Evolutionary conservation across 1,140 invertebrate genomes (phyloP).

Genomic region (Trichonephila clavipes): DNA sequence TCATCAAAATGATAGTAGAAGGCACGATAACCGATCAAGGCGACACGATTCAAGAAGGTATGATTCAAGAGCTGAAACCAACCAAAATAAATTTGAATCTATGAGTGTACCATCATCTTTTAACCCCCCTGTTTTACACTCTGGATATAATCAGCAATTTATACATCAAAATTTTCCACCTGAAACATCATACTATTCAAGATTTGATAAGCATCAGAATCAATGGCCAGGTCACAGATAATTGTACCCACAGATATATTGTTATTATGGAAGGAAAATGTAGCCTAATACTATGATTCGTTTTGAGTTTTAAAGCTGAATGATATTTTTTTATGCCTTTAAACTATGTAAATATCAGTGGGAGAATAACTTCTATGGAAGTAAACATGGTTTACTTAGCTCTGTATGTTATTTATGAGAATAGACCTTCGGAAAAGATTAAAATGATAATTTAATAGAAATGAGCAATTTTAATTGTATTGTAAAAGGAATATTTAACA

Average conservation of each 20-base stretch:
- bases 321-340: neutral
- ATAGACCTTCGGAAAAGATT: no score
- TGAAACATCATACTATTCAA: neutral
- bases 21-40: conserved; percentile 7
- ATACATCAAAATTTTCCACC: neutral
- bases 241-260: neutral
- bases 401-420: neutral
- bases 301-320: neutral
- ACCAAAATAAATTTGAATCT: neutral
- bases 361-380: neutral
- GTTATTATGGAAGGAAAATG: neutral
- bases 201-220: neutral
- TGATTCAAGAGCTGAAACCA: neutral
- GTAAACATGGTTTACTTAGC: neutral
- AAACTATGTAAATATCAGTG: neutral
- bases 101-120: neutral
- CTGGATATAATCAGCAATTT: conserved; percentile 28
- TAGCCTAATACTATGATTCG: neutral
- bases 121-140: neutral
- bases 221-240: neutral
- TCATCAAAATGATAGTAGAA: conserved; percentile 30
- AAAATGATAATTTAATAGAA: no score
- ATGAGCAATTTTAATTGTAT: no score
- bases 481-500: no score
- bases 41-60: conserved; percentile 26